Percentiles rank a stretch among this genome's conserved stretches.
Conservation (phyloP, 2,888 invertebrate species). For the Agrochola macilenta region DNA sequence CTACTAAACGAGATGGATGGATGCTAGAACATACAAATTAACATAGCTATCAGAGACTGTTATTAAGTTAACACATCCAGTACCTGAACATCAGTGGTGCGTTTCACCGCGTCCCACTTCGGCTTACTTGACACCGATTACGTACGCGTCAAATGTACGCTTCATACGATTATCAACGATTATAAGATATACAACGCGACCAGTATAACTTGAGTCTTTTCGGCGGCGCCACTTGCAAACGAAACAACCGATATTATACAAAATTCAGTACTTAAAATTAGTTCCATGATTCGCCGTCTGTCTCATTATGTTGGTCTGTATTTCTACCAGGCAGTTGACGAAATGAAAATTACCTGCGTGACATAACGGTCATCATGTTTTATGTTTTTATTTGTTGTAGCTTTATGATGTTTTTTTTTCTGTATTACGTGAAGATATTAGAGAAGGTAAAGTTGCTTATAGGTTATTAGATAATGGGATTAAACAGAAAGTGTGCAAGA, state of each 20-base stretch:
- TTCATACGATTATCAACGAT: slow-evolving; percentile 46
- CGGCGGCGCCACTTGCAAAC: neutral
- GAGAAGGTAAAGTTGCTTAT: neutral
- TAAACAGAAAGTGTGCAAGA: slow-evolving; percentile 39
- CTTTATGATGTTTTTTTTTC: neutral
- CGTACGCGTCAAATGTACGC: slow-evolving; percentile 39
- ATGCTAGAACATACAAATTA: neutral
- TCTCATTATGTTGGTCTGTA: slow-evolving; percentile 15
- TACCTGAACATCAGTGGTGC: slow-evolving; percentile 30
- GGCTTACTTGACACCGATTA: slow-evolving; percentile 51
- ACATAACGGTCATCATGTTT: slow-evolving; percentile 21
- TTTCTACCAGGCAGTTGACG: slow-evolving; percentile 28
- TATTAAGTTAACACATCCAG: slow-evolving; percentile 40
- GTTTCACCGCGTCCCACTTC: slow-evolving; percentile 44
- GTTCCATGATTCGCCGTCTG: neutral
- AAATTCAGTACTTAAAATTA: neutral
- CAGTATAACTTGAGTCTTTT: slow-evolving; percentile 1
- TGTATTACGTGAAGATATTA: slow-evolving; percentile 20
- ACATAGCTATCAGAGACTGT: neutral
- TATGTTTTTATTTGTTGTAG: neutral
- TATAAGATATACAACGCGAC: slow-evolving; percentile 20
- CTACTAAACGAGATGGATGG: neutral
- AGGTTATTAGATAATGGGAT: slow-evolving; percentile 27
- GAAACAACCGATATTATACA: neutral
- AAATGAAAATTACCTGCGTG: slow-evolving; percentile 45